These are phyloP conservation scores for Aphaenogaster ashmeadi DNA, from an alignment of 1,140 invertebrate species.

Conservation along the genomic window DNA sequence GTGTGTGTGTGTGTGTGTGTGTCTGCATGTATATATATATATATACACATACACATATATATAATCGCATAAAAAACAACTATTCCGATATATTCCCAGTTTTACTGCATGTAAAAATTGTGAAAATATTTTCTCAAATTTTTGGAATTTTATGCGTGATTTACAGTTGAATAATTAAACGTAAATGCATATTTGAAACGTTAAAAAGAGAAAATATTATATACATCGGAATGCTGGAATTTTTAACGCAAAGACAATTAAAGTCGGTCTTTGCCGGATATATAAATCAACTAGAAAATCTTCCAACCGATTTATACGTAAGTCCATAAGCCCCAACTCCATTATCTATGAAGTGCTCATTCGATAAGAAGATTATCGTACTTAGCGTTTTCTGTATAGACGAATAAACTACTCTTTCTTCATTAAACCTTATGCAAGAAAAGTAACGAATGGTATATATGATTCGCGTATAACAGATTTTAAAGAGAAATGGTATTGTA, in stretches of 20 bases:
- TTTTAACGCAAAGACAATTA: slow-evolving; percentile 1
- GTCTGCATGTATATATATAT: background rate
- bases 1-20: too few relatives aligned
- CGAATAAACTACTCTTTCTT: background rate
- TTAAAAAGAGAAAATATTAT: slow-evolving; percentile 6
- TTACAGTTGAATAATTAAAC: slow-evolving; percentile 15
- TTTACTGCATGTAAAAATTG: slow-evolving; percentile 10
- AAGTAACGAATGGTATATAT: background rate
- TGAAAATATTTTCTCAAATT: slow-evolving; percentile 18
- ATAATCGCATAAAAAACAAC: background rate
- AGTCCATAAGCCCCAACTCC: background rate
- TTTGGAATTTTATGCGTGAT: background rate
- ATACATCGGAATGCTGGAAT: background rate
- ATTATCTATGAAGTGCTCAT: slow-evolving; percentile 45
- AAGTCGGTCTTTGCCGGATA: background rate
- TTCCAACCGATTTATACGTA: slow-evolving; percentile 22
- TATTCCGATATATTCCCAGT: background rate
- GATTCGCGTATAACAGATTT: background rate
- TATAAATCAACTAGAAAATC: slow-evolving; percentile 35
- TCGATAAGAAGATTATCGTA: slow-evolving; percentile 66
- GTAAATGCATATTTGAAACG: background rate
- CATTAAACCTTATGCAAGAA: background rate
- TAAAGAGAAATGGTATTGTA: background rate
- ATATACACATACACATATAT: background rate
- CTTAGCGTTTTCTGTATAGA: slow-evolving; percentile 39